phyloP scores from a whole-genome alignment of 2,797 vertebrate genomes.

The Orientallactaga sibirica region DNA sequence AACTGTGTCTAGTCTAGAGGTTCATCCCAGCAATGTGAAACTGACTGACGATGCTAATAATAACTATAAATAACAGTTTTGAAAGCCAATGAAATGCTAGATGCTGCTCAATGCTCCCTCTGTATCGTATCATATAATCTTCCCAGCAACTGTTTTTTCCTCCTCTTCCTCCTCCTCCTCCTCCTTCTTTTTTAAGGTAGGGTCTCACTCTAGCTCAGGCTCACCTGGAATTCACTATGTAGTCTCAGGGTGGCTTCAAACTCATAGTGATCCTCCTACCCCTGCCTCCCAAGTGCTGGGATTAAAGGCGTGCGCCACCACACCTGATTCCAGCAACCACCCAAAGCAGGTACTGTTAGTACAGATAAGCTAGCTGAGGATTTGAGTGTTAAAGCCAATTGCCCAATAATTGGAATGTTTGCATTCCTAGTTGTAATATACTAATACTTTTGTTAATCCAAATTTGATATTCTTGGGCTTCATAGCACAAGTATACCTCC shows the following conservation, averaged over 20 bases:
- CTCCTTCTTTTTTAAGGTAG: neutral
- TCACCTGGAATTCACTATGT: no score
- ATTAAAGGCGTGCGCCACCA: no score
- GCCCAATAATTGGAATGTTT: neutral
- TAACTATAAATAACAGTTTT: neutral
- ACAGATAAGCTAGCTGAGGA: neutral
- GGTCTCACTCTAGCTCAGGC: neutral
- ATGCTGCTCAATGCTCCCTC: neutral
- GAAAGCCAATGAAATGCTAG: neutral
- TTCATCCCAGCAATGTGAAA: no score
- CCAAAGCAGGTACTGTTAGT: no score
- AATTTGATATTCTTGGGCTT: neutral
- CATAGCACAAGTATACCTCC: neutral
- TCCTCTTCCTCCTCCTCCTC: no score
- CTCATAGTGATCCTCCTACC: no score
- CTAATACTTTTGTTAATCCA: no score
- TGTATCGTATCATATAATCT: neutral
- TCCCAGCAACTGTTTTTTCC: neutral
- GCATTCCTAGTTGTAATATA: neutral
- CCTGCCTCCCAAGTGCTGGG: neutral
- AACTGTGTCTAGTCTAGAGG: no score
- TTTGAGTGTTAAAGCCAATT: neutral
- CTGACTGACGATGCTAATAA: no score
- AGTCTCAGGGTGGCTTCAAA: no score
- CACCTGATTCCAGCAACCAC: no score